phyloP scores from a whole-genome alignment of 2,113 vertebrate genomes.

The Chaetura pelagica region DNA sequence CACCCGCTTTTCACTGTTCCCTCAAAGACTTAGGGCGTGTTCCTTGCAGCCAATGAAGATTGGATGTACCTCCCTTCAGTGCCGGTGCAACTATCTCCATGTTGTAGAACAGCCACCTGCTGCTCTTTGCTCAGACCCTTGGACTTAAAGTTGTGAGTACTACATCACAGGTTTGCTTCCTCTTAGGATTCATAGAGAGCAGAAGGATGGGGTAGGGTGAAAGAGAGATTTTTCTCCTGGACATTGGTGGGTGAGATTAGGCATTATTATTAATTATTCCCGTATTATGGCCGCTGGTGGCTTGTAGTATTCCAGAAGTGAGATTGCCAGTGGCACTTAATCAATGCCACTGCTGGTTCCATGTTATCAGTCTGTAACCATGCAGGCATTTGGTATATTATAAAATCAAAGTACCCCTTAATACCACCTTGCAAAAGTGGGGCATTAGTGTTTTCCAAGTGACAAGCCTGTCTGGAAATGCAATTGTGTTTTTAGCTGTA shows the following conservation, averaged over 20 bases:
- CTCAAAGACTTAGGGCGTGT: not conserved
- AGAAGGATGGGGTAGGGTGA: not conserved
- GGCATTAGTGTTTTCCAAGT: conserved; percentile 60
- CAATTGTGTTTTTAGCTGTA: conserved; percentile 26
- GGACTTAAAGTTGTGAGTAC: not conserved
- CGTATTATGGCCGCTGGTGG: conserved; percentile 8
- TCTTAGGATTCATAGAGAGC: not conserved
- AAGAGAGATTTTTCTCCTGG: not conserved
- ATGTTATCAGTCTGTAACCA: conserved; percentile 56
- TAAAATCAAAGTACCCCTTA: conserved; percentile 48
- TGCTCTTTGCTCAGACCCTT: not conserved
- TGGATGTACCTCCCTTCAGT: not conserved
- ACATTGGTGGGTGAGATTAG: conserved; percentile 42
- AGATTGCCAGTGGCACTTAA: conserved; percentile 54
- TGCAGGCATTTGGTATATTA: conserved; percentile 43
- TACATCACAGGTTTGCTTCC: not conserved
- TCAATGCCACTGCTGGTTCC: conserved; percentile 28
- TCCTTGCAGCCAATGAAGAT: not conserved
- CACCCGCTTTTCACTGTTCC: not conserved
- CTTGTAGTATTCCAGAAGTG: conserved; percentile 42
- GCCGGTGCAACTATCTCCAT: rapidly evolving
- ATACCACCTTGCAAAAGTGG: conserved; percentile 53
- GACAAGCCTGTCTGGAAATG: conserved; percentile 43
- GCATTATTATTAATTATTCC: conserved; percentile 60
- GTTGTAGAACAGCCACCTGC: not conserved